phyloP scores from a whole-genome alignment of 2,888 invertebrate species.

The Tillus elongatus region DNA sequence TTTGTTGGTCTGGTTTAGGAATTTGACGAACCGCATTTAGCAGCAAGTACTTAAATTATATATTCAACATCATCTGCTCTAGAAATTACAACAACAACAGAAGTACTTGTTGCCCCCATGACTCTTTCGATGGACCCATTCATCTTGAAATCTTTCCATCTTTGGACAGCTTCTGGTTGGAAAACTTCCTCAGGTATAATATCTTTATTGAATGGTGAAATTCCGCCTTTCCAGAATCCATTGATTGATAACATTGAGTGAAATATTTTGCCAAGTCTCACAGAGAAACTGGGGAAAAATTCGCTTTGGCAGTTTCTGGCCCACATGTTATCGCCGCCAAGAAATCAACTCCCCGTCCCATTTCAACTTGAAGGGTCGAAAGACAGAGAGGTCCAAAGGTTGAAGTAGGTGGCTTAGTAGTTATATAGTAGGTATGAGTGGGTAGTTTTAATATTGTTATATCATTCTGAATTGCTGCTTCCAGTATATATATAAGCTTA shows the following conservation, averaged over 20 bases:
- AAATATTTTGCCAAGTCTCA: slow-evolving; percentile 2
- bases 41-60: too few relatives aligned
- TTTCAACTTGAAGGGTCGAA: slow-evolving; percentile 14
- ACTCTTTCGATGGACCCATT: too few relatives aligned
- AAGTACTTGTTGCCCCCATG: background rate
- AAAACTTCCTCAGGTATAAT: background rate
- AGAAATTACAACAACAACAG: background rate
- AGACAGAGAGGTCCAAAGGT: slow-evolving; percentile 26
- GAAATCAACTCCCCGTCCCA: slow-evolving; percentile 13
- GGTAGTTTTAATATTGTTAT: slow-evolving; percentile 31
- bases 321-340: too few relatives aligned
- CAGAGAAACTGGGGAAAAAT: too few relatives aligned
- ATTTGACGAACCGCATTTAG: too few relatives aligned
- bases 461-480: too few relatives aligned
- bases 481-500: too few relatives aligned
- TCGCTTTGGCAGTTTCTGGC: too few relatives aligned
- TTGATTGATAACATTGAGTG: background rate
- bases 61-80: background rate
- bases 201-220: background rate
- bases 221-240: slow-evolving; percentile 5
- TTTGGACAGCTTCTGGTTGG: background rate
- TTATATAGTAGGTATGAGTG: slow-evolving; percentile 28
- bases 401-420: slow-evolving; percentile 27
- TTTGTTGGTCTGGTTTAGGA: too few relatives aligned
- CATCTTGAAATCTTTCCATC: background rate